phyloP scores from a whole-genome alignment of 2,888 invertebrate species.

The Drepana falcataria region DNA sequence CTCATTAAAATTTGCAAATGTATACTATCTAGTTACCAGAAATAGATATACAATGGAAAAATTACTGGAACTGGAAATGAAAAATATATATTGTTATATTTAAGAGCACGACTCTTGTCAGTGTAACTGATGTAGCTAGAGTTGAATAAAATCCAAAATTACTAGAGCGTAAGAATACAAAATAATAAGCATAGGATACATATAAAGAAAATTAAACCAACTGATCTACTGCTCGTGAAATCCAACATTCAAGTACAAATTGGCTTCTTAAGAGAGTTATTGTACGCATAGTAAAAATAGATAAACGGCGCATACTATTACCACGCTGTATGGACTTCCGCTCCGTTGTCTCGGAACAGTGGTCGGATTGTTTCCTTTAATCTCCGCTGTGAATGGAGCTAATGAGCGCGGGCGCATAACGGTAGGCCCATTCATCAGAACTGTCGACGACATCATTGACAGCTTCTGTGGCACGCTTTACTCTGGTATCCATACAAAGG shows the following conservation, averaged over 20 bases:
- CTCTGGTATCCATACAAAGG: slow-evolving; percentile 8
- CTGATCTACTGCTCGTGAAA: too few relatives aligned
- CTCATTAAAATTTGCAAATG: too few relatives aligned
- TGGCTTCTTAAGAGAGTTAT: slow-evolving; percentile 4
- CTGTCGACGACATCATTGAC: slow-evolving; percentile 75
- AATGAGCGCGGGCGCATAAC: slow-evolving; percentile 61
- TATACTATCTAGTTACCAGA: too few relatives aligned
- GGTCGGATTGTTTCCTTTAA: slow-evolving; percentile 69
- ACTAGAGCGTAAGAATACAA: background rate
- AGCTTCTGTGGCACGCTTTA: slow-evolving; percentile 58
- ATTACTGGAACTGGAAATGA: too few relatives aligned
- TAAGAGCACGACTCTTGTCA: too few relatives aligned
- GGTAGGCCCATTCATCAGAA: slow-evolving; percentile 71
- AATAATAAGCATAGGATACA: background rate
- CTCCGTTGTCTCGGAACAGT: slow-evolving; percentile 47
- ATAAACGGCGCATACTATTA: slow-evolving; percentile 15
- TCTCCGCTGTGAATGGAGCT: slow-evolving; percentile 62
- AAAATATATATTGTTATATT: too few relatives aligned
- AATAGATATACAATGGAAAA: too few relatives aligned
- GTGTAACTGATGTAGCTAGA: too few relatives aligned
- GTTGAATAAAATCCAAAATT: background rate
- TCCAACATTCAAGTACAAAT: background rate
- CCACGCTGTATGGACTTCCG: slow-evolving; percentile 54
- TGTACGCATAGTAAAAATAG: slow-evolving; percentile 6
- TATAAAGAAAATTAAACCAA: too few relatives aligned